Percentiles rank a stretch among this genome's conserved stretches.
These are phyloP conservation scores for Hepsetus odoe DNA, from an alignment of 2,113 vertebrate species.

Conservation along the genomic window DNA sequence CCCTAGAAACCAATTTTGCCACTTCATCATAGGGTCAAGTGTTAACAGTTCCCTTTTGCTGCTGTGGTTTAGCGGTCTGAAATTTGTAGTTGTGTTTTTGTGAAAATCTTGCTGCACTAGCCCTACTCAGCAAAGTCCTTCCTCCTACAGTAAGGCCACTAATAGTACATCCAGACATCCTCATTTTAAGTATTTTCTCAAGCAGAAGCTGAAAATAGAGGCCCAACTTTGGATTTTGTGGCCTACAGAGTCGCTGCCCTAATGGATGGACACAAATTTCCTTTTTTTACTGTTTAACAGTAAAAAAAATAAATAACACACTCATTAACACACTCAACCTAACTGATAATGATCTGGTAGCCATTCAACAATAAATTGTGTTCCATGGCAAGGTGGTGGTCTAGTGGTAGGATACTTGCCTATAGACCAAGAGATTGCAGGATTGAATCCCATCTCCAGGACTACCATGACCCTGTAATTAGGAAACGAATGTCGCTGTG, in stretches of 20 bases:
- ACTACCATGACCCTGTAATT: too few relatives aligned
- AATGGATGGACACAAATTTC: too few relatives aligned
- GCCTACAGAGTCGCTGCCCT: too few relatives aligned
- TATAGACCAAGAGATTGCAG: too few relatives aligned
- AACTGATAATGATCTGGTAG: background rate
- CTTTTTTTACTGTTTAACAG: too few relatives aligned
- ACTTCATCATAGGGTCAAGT: constrained; percentile 70
- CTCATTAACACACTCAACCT: background rate
- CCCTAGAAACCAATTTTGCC: constrained; percentile 68
- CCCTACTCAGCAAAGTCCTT: constrained; percentile 27
- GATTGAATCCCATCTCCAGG: too few relatives aligned
- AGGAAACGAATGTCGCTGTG: too few relatives aligned
- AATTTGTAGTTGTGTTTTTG: constrained; percentile 72
- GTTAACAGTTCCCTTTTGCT: constrained; percentile 71
- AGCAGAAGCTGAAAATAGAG: background rate
- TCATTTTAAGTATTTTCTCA: background rate
- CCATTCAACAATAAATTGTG: background rate
- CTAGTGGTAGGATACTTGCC: too few relatives aligned
- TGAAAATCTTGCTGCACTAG: constrained; percentile 54
- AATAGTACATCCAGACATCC: background rate
- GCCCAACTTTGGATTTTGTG: background rate
- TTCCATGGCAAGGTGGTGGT: too few relatives aligned
- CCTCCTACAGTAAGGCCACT: constrained; percentile 6
- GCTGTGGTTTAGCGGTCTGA: constrained; percentile 64
- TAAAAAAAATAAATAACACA: too few relatives aligned